Base-by-base conservation (phyloP, 2,888 invertebrate genomes). In the Sinelater perroti region DNA sequence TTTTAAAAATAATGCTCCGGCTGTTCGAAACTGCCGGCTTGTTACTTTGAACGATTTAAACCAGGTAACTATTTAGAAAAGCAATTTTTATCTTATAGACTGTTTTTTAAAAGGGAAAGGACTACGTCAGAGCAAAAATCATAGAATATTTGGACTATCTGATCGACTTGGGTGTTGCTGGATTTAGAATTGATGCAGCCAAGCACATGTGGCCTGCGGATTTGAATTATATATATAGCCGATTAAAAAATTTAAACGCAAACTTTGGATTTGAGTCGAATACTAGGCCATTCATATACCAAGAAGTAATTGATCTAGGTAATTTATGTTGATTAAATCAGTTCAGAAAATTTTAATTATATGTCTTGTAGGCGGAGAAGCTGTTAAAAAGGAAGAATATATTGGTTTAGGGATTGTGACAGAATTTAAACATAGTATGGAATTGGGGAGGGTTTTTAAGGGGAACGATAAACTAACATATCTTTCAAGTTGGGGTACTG, bases 121-220 rank as follows among this genome's bases (percentile, higher is more conserved):
- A 24, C 6, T 83, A 86, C 63, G 93, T 93, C 4, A 80, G 87
- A 8, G 73, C 75, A 1, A 86, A 84, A 74, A 83, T 91, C 2
- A 80, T 84, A 0, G 82, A 82, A 0, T 88, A 81, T 71, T 75
- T 92, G 80, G 89, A 91, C 73, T 79, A 78, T 7, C 90, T 91
- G 5, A 89, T 65, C 7, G 58, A 62, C 35, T 60, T 65, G 24
- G 68, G 94, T 21, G 91, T 93, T 0, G 93, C 93, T 72, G 94
- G 94, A 13, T 93, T 94, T 78, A 62, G 90, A 68, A 83, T 90
- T 44, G 90, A 91, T 72, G 90, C 90, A 4, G 89, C 89, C 0
- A 90, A 90, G 68, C 90, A 90, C 75, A 90, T 91, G 88, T 87
- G 86, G 83, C 90, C 95, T 0, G 72, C 74, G 0, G 92, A 95